A percentile compares a stretch with the other conserved stretches of the same genome.
Conservation (phyloP, 2,888 invertebrate species). For the Rhingia rostrata region DNA sequence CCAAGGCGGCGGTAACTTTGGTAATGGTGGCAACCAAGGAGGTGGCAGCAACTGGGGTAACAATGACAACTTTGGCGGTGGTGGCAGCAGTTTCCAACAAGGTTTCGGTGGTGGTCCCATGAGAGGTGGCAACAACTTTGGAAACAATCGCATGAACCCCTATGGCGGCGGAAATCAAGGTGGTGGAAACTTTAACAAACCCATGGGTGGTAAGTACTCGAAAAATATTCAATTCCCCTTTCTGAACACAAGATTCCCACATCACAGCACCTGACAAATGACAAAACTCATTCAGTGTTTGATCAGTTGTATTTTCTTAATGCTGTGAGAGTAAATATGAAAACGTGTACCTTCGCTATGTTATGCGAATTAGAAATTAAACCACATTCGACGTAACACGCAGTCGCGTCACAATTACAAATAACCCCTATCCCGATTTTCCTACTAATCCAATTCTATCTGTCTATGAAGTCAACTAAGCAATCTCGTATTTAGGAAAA, state of each 20-base stretch:
- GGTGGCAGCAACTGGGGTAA: conserved; percentile 76
- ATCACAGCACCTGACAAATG: conserved; percentile 60
- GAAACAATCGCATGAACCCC: conserved; percentile 80
- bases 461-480: conserved; percentile 6
- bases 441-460: background rate
- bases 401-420: conserved; percentile 80
- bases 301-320: conserved; percentile 75
- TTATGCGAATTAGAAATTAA: conserved; percentile 79
- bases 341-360: conserved; percentile 82
- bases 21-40: conserved; percentile 67
- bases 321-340: conserved; percentile 80
- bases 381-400: conserved; percentile 81
- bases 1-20: conserved; percentile 61
- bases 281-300: conserved; percentile 75
- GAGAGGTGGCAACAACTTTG: conserved; percentile 77
- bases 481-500: background rate
- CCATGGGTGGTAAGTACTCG: conserved; percentile 55
- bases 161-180: conserved; percentile 78
- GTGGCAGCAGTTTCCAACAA: conserved; percentile 83
- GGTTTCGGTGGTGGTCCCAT: conserved; percentile 76
- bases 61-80: conserved; percentile 78
- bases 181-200: conserved; percentile 71
- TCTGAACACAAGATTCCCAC: background rate
- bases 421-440: background rate
- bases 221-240: background rate